Conservation (phyloP, 1,140 invertebrate species). For the Diorhabda elongata region DNA sequence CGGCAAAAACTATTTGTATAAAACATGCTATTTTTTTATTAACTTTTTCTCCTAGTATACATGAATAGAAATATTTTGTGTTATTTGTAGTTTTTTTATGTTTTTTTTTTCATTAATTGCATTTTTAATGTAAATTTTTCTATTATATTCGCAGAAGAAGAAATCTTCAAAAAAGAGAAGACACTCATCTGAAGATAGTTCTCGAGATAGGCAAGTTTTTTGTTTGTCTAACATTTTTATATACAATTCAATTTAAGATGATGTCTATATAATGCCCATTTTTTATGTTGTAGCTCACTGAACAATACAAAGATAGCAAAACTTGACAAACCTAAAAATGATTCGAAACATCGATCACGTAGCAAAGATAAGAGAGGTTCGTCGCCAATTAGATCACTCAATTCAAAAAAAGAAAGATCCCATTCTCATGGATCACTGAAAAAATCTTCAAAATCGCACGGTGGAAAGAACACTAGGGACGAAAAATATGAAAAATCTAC, state of each 20-base stretch:
- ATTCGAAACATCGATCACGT: constrained; percentile 24
- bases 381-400: not conserved
- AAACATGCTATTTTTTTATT: too few relatives aligned
- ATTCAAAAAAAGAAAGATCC: constrained; percentile 15
- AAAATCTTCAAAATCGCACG: constrained; percentile 15
- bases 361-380: constrained; percentile 17
- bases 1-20: too few relatives aligned
- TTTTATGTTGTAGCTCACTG: constrained; percentile 34
- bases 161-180: constrained; percentile 23
- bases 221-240: too few relatives aligned
- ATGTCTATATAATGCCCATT: not conserved
- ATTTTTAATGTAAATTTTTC: not conserved
- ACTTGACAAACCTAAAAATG: constrained; percentile 20
- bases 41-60: too few relatives aligned
- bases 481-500: constrained; percentile 20
- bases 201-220: constrained; percentile 29
- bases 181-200: constrained; percentile 28
- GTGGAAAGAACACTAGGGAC: constrained; percentile 18
- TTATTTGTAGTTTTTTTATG: too few relatives aligned
- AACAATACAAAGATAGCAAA: constrained; percentile 27
- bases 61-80: too few relatives aligned
- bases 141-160: constrained; percentile 26
- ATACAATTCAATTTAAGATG: too few relatives aligned
- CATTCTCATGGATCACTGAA: constrained; percentile 1
- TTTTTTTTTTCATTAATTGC: not conserved